Evolutionary conservation across 1,140 invertebrate genomes (phyloP), one percentile per base, ranked within the genome.

Genomic region (Heterodera schachtii): DNA sequence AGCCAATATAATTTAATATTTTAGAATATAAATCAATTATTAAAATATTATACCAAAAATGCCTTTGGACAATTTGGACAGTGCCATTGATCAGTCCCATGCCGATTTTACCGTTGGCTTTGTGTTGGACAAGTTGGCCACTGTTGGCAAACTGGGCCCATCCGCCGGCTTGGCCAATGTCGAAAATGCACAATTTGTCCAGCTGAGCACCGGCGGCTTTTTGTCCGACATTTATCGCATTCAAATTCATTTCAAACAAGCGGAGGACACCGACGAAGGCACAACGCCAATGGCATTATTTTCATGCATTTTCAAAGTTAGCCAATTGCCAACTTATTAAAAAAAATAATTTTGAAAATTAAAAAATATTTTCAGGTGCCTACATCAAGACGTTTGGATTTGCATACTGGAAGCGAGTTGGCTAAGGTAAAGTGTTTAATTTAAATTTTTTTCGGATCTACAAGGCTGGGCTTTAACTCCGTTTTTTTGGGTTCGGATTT

Each of bases 251-350:
- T 71, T 71, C 44, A 64, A 64, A 64, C 49, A 52, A 52, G 9
- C 69, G 69, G 41, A 41, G 3, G n/a, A 46, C 69, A 5, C 9
- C 9, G 19, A 43, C 31, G 49, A 11, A 11, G 11, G 7, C 57
- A 64, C 57, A 64, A 64, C 16, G 57, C 57, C 57, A 64, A 13
- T 13, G 69, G 6, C 49, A 52, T 6, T 9, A 49, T 71, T 71
- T n/a, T 41, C 69, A 46, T 71, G 69, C 69, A 71, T 71, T 41
- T 71, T 71, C 69, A 71, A 71, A 46, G 69, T 70, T 70, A 2
- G 67, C 41, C 5, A 70, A 31, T 13, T 70, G n/a, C 8, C 41
- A 70, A 70, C 2, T n/a, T 70, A 16, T 70, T 31, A 11, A 4
- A 21, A 31, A 31, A 11, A 6, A 70, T 13, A 9, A 11, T 43